Evolutionary conservation across 2,113 vertebrate species (phyloP), one percentile per base, ranked within the genome.

Genomic region (Scortum barcoo): DNA sequence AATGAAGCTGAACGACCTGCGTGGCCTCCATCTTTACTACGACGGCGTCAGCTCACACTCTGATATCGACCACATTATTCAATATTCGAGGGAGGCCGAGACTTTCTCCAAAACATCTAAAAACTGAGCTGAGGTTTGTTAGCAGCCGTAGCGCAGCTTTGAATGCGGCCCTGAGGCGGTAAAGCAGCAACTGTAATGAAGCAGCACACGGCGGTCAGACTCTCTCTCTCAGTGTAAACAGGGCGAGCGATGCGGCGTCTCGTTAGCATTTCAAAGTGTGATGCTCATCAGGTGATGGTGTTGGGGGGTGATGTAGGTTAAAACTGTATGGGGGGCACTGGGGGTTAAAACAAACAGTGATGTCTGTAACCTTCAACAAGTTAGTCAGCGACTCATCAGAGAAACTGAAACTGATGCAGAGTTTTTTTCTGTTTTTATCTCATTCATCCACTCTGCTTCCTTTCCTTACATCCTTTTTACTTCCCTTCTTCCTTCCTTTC

Each of bases 231-330:
- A 2, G 50, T 65, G 53, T 81, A 60, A 53, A 48, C 67, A 78
- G n/a, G 24, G 11, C 5, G 51, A 48, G 51, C 7, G 51, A 22
- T 3, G 53, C 38, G 0, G 14, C 66, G 4, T 20, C 83, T 86
- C 50, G 63, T 89, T 89, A 83, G 62, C 80, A 77, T 79, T 80
- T 86, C 80, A 89, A 86, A 89, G 80, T n/a, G n/a, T n/a, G n/a
- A n/a, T n/a, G n/a, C 62, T 78, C 50, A 5, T 80, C 87, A 86
- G 83, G 80, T 86, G 72, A 71, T 0, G 44, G 24, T 67, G 77
- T 26, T 7, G 17, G 33, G 42, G 61, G 22, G 44, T 16, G 13
- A 16, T 19, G 65, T 11, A 12, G 81, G 81, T 44, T 58, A 36
- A 36, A 63, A 69, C 19, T 56, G 78, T 46, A 36, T 4, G 74